Evolutionary conservation across 2,888 invertebrate genomes (phyloP), one percentile per base, ranked within the genome.

Genomic region (Esperia sulphurella): DNA sequence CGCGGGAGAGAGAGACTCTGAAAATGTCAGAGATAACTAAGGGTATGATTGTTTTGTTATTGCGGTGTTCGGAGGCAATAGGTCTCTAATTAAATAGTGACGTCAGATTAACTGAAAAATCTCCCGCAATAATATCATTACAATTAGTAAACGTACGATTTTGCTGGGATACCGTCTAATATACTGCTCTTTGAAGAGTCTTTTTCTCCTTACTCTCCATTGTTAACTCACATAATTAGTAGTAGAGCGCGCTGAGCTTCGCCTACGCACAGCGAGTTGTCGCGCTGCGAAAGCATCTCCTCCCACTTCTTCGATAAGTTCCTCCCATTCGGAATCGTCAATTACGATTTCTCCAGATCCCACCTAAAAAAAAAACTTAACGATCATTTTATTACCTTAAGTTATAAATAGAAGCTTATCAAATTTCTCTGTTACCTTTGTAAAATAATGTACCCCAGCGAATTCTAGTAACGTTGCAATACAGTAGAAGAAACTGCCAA

Each of bases 371-470:
- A 39, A 21, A 21, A n/a, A n/a, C n/a, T n/a, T n/a, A n/a, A 3
- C 21, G 21, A 21, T 21, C 5, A 21, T 2, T 21, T 21, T 21
- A 21, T 3, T 21, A 21, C 3, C 21, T 21, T n/a, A 5, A 21
- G 21, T 21, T 21, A 21, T 21, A 21, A 21, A 5, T 21, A 21
- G 21, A 21, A n/a, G n/a, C n/a, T n/a, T n/a, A n/a, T n/a, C 14
- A 50, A 21, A 21, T 21, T 21, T 21, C 21, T 5, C 21, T 21
- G 5, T 21, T 70, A 95, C 95, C 92, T 97, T 97, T 0, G 98
- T 98, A 72, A 97, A 97, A 79, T 97, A 98, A 83, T 98, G 98
- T 0, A 98, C 98, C 0, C 96, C 96, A n/a, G 98, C 97, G 68
- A 98, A 98, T 78, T 98, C 97, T 14, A 98, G 84, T 1, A 98